Conservation (phyloP, 1,140 invertebrate genomes). For the Scaptomyza montana region DNA sequence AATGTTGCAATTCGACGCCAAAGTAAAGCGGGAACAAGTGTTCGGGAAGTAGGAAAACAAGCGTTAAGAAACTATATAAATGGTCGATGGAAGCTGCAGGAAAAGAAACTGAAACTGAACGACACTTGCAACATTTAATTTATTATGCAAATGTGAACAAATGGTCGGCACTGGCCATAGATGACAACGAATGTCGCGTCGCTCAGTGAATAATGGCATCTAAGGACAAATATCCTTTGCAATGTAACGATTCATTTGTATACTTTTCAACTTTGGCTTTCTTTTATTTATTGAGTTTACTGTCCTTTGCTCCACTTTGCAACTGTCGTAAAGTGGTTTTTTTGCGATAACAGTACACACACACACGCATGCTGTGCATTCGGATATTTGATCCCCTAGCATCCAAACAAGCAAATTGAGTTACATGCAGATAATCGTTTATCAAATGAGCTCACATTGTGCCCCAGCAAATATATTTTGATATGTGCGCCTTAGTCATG, state of each 20-base stretch:
- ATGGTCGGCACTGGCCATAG: slow-evolving; percentile 72
- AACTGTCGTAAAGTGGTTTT: slow-evolving; percentile 18
- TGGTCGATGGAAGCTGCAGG: slow-evolving; percentile 34
- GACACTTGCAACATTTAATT: slow-evolving; percentile 80
- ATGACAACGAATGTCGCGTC: slow-evolving; percentile 56
- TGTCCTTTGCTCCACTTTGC: slow-evolving; percentile 26
- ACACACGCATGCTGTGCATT: slow-evolving; percentile 37
- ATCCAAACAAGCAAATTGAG: slow-evolving; percentile 74
- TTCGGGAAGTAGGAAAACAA: slow-evolving; percentile 5
- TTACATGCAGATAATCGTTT: slow-evolving; percentile 77
- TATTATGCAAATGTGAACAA: slow-evolving; percentile 81
- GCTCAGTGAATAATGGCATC: slow-evolving; percentile 65
- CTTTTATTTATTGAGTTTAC: slow-evolving; percentile 15
- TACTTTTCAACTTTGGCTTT: slow-evolving; percentile 38
- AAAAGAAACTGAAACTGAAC: slow-evolving; percentile 58
- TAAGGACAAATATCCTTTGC: slow-evolving; percentile 58
- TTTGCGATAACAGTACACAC: slow-evolving; percentile 6
- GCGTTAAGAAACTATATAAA: slow-evolving; percentile 37
- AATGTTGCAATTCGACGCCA: slow-evolving; percentile 7
- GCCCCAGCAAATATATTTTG: slow-evolving; percentile 43
- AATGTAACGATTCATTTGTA: slow-evolving; percentile 30
- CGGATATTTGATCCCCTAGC: slow-evolving; percentile 52
- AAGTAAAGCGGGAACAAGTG: neutral
- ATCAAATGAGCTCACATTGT: slow-evolving; percentile 51
- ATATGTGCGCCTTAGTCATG: slow-evolving; percentile 57